Evolutionary conservation across 2,888 invertebrate species (phyloP), one percentile per base, ranked within the genome.

Genomic region (Bembecia ichneumoniformis): DNA sequence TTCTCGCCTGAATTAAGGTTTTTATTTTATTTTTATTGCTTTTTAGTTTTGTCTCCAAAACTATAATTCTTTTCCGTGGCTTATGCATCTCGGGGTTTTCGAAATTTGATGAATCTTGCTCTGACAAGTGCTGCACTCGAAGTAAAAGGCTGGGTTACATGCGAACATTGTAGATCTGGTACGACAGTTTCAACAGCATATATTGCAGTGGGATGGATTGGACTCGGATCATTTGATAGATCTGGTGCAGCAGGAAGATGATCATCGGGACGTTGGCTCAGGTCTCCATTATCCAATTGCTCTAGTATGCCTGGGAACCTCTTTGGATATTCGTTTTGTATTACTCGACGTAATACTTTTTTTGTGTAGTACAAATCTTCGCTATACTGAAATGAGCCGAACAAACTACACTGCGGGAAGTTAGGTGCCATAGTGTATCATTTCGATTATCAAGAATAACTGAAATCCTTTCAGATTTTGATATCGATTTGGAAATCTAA

Each of bases 1-100:
- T 53, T 47, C 47, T 52, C 13, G 36, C 20, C 28, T 53, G 11
- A 16, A 55, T 47, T 50, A 52, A 52, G 34, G 46, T 54, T 54
- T 52, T 54, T 11, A 56, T 49, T 53, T 51, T 50, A 10, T 20
- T 51, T 50, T 46, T 54, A 9, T 44, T 46, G 47, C 35, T 46
- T 48, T 43, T 46, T 40, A 16, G 36, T 51, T 47, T 47, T 16
- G 14, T 47, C 35, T 53, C 53, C 46, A 50, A 43, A 13, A 45
- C 11, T 20, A 47, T 47, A 13, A 52, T 40, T 14, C 36, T 46
- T 47, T 46, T 44, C 40, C 48, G 36, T n/a, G 50, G 46, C 15
- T 50, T 52, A 43, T 48, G n/a, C n/a, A n/a, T n/a, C n/a, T n/a
- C n/a, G n/a, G n/a, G n/a, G n/a, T n/a, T n/a, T n/a, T n/a, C n/a